Conservation (phyloP, 2,113 vertebrate genomes). For the Gambusia holbrooki region DNA sequence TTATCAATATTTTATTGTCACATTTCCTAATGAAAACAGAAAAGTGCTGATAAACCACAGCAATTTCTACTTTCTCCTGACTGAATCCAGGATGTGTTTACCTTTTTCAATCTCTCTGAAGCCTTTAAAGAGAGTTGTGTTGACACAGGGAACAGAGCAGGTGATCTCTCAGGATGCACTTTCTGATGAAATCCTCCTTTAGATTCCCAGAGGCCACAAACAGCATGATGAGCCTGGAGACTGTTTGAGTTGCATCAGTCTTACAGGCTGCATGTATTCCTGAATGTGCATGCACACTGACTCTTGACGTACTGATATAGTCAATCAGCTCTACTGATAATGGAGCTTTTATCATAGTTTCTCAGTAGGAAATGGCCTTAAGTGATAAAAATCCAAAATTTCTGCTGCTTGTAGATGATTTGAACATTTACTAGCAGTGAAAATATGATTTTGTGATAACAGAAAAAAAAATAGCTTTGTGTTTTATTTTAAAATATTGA, state of each 20-base stretch:
- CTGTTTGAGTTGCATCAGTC: constrained; percentile 54
- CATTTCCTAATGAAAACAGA: not conserved
- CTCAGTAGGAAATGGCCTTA: not conserved
- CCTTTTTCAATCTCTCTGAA: constrained; percentile 32
- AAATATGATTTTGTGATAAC: not conserved
- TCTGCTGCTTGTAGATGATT: not conserved
- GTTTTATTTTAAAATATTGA: not conserved
- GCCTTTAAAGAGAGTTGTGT: constrained; percentile 39
- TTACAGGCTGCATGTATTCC: not conserved
- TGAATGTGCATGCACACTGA: constrained; percentile 1
- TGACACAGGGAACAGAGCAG: constrained; percentile 48
- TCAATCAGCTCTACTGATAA: not conserved
- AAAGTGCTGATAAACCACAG: not conserved
- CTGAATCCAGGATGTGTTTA: constrained; percentile 42
- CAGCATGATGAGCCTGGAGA: constrained; percentile 51
- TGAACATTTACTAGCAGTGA: not conserved
- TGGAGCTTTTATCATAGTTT: not conserved
- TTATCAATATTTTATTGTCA: not conserved
- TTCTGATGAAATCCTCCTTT: constrained; percentile 69
- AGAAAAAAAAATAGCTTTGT: not conserved
- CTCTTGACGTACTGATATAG: not conserved
- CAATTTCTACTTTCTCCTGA: not conserved
- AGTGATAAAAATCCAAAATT: not conserved
- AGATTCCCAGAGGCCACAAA: constrained; percentile 54
- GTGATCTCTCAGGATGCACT: constrained; percentile 60